These are phyloP conservation scores for Apodemia zela DNA, from an alignment of 2,888 invertebrate species.

Conservation along the genomic window DNA sequence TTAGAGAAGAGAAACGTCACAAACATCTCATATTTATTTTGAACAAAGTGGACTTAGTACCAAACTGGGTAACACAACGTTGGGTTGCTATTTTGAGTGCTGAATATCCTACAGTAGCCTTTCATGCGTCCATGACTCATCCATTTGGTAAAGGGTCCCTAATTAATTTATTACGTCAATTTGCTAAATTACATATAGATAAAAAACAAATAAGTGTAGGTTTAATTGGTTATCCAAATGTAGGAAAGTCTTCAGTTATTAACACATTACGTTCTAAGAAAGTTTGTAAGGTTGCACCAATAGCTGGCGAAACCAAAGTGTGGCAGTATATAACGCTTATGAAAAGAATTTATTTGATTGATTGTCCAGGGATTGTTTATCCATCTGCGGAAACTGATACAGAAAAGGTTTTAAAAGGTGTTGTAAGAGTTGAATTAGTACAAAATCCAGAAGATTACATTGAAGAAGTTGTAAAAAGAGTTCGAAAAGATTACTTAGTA, in stretches of 20 bases:
- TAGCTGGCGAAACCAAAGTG: constrained; percentile 98
- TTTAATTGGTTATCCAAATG: constrained; percentile 99
- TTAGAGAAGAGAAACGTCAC: constrained; percentile 96
- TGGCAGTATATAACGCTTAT: constrained; percentile 99
- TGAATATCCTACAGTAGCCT: constrained; percentile 98
- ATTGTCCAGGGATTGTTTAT: constrained; percentile 99
- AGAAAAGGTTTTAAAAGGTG: constrained; percentile 97
- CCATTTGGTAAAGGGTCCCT: constrained; percentile 98
- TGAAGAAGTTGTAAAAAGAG: constrained; percentile 90
- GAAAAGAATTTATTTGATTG: constrained; percentile 97
- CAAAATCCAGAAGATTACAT: constrained; percentile 98
- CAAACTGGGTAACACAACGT: constrained; percentile 98
- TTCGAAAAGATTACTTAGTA: constrained; percentile 91
- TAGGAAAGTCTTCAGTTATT: constrained; percentile 98
- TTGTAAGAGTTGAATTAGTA: constrained; percentile 97
- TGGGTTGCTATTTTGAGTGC: constrained; percentile 97
- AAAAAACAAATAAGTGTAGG: constrained; percentile 99
- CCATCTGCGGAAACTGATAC: constrained; percentile 97
- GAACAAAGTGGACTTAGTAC: constrained; percentile 98
- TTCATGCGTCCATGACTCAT: constrained; percentile 98
- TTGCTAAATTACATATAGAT: constrained; percentile 96
- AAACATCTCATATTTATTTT: constrained; percentile 98
- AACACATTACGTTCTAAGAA: constrained; percentile 97
- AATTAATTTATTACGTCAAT: constrained; percentile 96
- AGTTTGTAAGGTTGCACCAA: constrained; percentile 99